Percentiles rank a stretch among this genome's conserved stretches.
Conservation (phyloP, 2,888 invertebrate species). For the Nemoura dubitans region DNA sequence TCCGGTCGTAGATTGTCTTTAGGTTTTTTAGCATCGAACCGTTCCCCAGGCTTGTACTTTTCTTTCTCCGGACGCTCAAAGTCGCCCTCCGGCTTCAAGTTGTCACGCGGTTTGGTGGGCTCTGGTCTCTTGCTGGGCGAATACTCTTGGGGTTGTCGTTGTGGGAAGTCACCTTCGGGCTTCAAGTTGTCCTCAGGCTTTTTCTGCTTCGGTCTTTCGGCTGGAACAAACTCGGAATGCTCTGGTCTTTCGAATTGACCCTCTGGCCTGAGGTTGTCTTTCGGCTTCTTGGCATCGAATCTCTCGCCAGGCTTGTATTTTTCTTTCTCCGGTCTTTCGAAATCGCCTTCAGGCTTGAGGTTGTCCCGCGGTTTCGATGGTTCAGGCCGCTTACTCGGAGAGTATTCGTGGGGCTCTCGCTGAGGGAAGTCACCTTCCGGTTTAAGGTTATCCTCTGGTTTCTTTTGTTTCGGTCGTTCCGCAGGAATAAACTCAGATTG, state of each 20-base stretch:
- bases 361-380: conserved; percentile 73
- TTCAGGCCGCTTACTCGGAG: conserved; percentile 69
- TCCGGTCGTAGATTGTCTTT: conserved; percentile 61
- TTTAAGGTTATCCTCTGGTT: conserved; percentile 59
- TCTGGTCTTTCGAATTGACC: conserved; percentile 58
- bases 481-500: conserved; percentile 59
- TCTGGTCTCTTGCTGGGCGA: conserved; percentile 48
- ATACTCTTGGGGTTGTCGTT: conserved; percentile 53
- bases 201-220: conserved; percentile 56
- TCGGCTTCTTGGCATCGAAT: conserved; percentile 57
- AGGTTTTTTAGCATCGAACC: conserved; percentile 60
- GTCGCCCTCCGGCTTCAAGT: conserved; percentile 51
- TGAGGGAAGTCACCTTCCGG: conserved; percentile 60
- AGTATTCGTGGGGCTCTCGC: conserved; percentile 57
- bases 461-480: conserved; percentile 52
- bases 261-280: conserved; percentile 66
- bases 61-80: conserved; percentile 52
- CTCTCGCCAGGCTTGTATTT: conserved; percentile 50
- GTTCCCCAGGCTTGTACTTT: conserved; percentile 56
- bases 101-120: conserved; percentile 52
- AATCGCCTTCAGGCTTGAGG: conserved; percentile 56
- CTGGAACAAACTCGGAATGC: conserved; percentile 53
- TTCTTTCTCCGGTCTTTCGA: conserved; percentile 57
- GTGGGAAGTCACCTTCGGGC: conserved; percentile 65
- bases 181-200: conserved; percentile 56